Evolutionary conservation across 2,113 vertebrate species (phyloP).

Genomic region (Sminthopsis crassicaudata): DNA sequence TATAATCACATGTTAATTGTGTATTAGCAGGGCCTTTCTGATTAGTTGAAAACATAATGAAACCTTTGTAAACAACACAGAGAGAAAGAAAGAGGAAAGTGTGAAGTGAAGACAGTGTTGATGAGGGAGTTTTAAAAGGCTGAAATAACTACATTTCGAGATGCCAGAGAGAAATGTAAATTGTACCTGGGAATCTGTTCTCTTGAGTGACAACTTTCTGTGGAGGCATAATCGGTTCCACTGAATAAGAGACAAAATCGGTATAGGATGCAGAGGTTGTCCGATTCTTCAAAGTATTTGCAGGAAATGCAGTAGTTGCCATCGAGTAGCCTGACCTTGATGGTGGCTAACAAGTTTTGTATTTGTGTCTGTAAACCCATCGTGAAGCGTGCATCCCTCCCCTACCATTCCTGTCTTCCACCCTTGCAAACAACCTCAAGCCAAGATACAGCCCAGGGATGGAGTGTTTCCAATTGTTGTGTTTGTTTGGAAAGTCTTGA

Average conservation of each 20-base stretch:
- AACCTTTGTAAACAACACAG: slow-evolving; percentile 90
- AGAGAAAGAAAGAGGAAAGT: slow-evolving; percentile 80
- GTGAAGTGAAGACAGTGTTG: slow-evolving; percentile 73
- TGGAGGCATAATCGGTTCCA: slow-evolving; percentile 73
- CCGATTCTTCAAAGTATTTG: slow-evolving; percentile 73
- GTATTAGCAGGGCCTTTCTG: slow-evolving; percentile 89
- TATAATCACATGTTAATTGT: slow-evolving; percentile 91
- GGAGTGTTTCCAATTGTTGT: slow-evolving; percentile 66
- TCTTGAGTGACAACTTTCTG: slow-evolving; percentile 67
- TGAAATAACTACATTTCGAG: slow-evolving; percentile 57
- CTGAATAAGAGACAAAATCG: slow-evolving; percentile 68
- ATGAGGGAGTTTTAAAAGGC: slow-evolving; percentile 70
- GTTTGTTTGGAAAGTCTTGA: background rate
- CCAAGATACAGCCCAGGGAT: slow-evolving; percentile 64
- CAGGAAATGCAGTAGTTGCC: slow-evolving; percentile 74
- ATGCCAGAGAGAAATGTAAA: background rate
- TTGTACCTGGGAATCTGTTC: slow-evolving; percentile 71
- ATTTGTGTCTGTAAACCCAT: slow-evolving; percentile 70
- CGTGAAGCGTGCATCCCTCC: slow-evolving; percentile 77
- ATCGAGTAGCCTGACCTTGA: slow-evolving; percentile 70
- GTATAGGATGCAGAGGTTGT: slow-evolving; percentile 78
- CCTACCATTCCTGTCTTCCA: slow-evolving; percentile 26
- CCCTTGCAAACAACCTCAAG: slow-evolving; percentile 49
- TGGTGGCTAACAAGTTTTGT: slow-evolving; percentile 72
- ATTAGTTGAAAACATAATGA: slow-evolving; percentile 92